Evolutionary conservation across 2,888 invertebrate genomes (phyloP).

Genomic region (Alloplasta piceator): DNA sequence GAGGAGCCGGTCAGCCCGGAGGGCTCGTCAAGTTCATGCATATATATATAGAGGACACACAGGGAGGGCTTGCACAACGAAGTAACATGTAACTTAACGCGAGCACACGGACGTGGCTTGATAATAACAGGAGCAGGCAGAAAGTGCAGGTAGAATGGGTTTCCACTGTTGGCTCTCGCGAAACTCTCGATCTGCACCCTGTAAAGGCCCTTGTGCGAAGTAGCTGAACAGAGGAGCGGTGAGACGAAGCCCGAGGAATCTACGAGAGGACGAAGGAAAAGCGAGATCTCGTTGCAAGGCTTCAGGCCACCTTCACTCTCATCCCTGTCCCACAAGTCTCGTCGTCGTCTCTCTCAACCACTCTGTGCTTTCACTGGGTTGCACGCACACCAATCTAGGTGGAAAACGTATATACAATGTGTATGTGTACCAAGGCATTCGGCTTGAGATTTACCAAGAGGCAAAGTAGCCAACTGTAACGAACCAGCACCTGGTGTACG

Average conservation of each 20-base stretch:
- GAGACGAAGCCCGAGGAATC: conserved; percentile 43
- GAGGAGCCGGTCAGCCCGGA: conserved; percentile 78
- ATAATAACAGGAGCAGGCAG: conserved; percentile 39
- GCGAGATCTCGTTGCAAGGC: conserved; percentile 27
- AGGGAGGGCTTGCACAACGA: conserved; percentile 58
- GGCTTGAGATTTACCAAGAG: conserved; percentile 72
- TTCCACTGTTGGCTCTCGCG: conserved; percentile 27
- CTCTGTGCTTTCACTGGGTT: conserved; percentile 48
- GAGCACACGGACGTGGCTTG: conserved; percentile 28
- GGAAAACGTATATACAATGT: background rate
- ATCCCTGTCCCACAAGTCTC: conserved; percentile 17
- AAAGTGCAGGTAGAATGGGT: conserved; percentile 24
- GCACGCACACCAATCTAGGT: background rate
- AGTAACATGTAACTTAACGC: conserved; percentile 56
- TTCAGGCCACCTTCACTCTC: conserved; percentile 41
- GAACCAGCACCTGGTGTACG: conserved; percentile 52
- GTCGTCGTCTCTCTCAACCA: conserved; percentile 16
- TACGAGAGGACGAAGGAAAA: conserved; percentile 36
- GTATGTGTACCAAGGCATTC: conserved; percentile 41
- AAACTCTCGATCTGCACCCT: conserved; percentile 40
- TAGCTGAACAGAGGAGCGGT: background rate
- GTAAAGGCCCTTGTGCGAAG: conserved; percentile 16
- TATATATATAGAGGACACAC: background rate
- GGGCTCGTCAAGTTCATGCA: conserved; percentile 79
- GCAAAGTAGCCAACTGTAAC: conserved; percentile 74